phyloP scores from a whole-genome alignment of 2,797 vertebrate genomes.

The Heteromormyrus szaboi region DNA sequence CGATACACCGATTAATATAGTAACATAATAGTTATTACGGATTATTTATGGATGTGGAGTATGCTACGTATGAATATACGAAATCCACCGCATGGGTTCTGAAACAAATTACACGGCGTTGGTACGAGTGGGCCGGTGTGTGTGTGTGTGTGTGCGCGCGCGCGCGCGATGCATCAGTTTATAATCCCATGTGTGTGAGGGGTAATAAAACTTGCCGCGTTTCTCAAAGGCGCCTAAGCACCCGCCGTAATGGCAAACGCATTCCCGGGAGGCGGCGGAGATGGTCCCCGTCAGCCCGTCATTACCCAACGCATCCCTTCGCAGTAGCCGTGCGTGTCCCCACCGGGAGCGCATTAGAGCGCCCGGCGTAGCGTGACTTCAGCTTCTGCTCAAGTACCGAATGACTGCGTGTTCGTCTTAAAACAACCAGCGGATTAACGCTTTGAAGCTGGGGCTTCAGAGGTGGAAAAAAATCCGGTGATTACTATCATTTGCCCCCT shows the following conservation, averaged over 20 bases:
- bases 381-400: constrained; percentile 7
- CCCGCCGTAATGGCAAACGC: not conserved
- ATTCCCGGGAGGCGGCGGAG: not conserved
- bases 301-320: not conserved
- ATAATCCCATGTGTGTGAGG: not conserved
- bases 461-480: not conserved
- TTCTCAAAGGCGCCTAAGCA: constrained; percentile 8
- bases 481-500: not conserved
- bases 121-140: not conserved
- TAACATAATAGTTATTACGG: not conserved
- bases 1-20: not conserved
- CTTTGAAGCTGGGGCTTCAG: not conserved
- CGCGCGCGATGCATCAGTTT: not conserved
- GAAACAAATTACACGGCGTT: constrained; percentile 20
- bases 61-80: not conserved
- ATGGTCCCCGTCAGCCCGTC: not conserved
- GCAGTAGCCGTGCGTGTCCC: not conserved
- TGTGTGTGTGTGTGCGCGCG: not conserved
- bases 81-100: not conserved
- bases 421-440: not conserved
- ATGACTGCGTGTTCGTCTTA: not conserved
- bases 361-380: constrained; percentile 14
- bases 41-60: constrained; percentile 18
- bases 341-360: constrained; percentile 13
- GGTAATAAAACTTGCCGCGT: not conserved